Base-by-base conservation (phyloP, 2,888 invertebrate species). In the Cylindroiulus punctatus region DNA sequence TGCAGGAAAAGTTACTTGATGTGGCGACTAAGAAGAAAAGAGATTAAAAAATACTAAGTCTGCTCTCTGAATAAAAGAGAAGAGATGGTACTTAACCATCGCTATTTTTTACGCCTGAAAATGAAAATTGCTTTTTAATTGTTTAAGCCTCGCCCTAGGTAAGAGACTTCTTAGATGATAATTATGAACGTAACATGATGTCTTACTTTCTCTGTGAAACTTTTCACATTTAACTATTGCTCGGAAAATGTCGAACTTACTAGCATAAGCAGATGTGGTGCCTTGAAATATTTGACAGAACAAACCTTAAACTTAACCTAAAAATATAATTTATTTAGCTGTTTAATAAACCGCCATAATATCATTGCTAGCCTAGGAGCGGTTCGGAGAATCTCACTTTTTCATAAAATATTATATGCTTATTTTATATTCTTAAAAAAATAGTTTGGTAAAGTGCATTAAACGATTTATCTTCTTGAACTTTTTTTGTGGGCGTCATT, bases 91-190 rank as follows among this genome's bases (percentile, higher is more conserved):
- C 26, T 32, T 26, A 76, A 17, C 30, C 30, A 17, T 30, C 0
- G 30, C 14, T 14, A 14, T 32, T 32, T 76, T 52, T 76, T 76
- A 26, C 12, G 26, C 17, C 76, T 26, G 4, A 30, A 76, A 76
- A 76, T 76, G 76, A 76, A 76, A 76, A 76, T 76, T 76, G 76
- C 76, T 76, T 76, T 76, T 76, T 76, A 76, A 76, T 76, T 76
- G 76, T 76, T 76, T 76, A 76, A 76, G 76, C 30, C 30, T 30
- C 26, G 30, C 30, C 30, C 30, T 32, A 76, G 30, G 76, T 76
- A 76, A 8, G 65, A 76, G 76, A 17, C 76, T 17, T 76, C 30
- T 76, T 30, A 76, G 32, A 76, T 30, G 76, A 32, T 76, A 76
- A 76, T 76, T 32, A 32, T 4, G 7, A 3, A 14, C 32, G 30